Percentiles rank a stretch among this genome's conserved stretches.
These are phyloP conservation scores for Heliconius hortense DNA, from an alignment of 2,888 invertebrate genomes.

Conservation along the genomic window DNA sequence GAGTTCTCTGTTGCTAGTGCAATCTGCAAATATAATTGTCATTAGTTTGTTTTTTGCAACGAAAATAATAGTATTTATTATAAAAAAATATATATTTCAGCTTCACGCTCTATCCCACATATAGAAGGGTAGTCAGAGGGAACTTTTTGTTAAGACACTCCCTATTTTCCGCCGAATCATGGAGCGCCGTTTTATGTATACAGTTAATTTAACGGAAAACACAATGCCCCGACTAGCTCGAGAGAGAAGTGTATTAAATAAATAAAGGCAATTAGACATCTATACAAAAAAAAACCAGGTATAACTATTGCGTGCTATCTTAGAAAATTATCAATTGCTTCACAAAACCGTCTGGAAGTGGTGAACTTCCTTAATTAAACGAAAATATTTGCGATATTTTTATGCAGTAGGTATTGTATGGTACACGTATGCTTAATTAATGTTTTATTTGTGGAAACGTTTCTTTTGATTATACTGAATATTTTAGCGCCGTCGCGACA, in stretches of 20 bases:
- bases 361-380: background rate
- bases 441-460: too few species aligned
- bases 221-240: background rate
- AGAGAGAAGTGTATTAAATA: background rate
- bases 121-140: too few species aligned
- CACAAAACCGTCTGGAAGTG: too few species aligned
- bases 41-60: conserved; percentile 7
- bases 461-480: too few species aligned
- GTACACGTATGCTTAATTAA: too few species aligned
- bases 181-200: background rate
- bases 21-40: conserved; percentile 75
- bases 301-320: background rate
- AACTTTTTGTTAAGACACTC: too few species aligned
- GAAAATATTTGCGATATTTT: too few species aligned
- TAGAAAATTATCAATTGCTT: background rate
- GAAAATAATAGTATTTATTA: background rate
- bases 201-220: background rate
- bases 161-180: too few species aligned
- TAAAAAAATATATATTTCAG: too few species aligned
- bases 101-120: too few species aligned
- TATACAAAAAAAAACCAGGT: background rate
- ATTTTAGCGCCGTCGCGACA: too few species aligned
- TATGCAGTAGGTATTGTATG: too few species aligned
- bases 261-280: background rate
- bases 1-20: conserved; percentile 83